These are phyloP conservation scores for Antechinus stuartii DNA, from an alignment of 2,113 vertebrate genomes.

Conservation along the genomic window DNA sequence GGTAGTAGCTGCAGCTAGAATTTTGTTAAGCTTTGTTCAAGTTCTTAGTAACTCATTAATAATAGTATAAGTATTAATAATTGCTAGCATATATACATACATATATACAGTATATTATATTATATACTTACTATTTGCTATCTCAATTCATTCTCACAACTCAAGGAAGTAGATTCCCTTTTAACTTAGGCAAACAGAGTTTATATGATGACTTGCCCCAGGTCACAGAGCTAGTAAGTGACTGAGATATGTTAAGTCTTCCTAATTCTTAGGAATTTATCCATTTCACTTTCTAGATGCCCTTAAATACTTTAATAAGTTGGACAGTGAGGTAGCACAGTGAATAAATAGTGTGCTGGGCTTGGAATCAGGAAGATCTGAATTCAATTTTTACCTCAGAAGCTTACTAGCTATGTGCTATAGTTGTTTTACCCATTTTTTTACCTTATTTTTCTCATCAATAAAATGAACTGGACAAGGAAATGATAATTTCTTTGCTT, in stretches of 20 bases:
- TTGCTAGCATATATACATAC: background rate
- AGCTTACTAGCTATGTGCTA: background rate
- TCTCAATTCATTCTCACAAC: background rate
- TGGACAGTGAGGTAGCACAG: background rate
- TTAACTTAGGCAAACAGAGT: background rate
- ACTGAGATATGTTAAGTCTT: background rate
- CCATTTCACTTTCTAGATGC: background rate
- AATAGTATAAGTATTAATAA: background rate
- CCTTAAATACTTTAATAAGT: background rate
- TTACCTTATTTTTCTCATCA: background rate
- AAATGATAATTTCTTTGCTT: background rate
- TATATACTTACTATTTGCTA: background rate
- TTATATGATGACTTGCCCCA: background rate
- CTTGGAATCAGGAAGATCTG: background rate
- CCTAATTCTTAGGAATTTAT: background rate
- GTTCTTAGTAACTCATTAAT: too few species aligned
- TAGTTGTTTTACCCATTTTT: background rate
- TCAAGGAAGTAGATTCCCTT: background rate
- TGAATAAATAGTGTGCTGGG: background rate
- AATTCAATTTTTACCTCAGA: background rate
- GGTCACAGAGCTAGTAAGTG: background rate
- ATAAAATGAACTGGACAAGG: background rate
- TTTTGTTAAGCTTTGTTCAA: too few species aligned
- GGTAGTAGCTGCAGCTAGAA: too few species aligned
- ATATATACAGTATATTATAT: too few species aligned